Conservation (phyloP, 1,140 invertebrate genomes). For the Philotrypesis tridentata region DNA sequence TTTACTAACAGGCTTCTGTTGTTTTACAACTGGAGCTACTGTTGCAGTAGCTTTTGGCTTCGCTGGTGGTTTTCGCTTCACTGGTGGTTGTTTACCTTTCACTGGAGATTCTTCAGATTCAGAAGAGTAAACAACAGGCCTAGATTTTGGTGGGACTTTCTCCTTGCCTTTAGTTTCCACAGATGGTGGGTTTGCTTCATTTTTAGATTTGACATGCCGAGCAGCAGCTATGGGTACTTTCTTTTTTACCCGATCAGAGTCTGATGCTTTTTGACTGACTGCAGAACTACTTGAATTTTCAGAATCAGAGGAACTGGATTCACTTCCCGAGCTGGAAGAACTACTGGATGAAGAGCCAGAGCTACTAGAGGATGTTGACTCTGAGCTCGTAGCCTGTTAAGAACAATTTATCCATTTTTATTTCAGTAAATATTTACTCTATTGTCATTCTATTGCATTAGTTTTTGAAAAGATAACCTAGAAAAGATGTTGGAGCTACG, state of each 20-base stretch:
- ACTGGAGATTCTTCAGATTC: conserved; percentile 74
- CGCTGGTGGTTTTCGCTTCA: conserved; percentile 71
- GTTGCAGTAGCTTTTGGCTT: conserved; percentile 77
- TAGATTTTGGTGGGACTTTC: conserved; percentile 60
- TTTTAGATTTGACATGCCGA: conserved; percentile 69
- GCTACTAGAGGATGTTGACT: conserved; percentile 78
- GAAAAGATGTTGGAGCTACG: conserved; percentile 42
- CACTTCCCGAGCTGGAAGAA: conserved; percentile 80
- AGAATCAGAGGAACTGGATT: conserved; percentile 81
- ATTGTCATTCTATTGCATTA: conserved; percentile 1
- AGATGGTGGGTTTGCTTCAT: conserved; percentile 61
- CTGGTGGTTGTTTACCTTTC: conserved; percentile 68
- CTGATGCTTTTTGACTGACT: conserved; percentile 67
- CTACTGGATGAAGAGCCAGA: conserved; percentile 78
- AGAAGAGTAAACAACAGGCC: conserved; percentile 69
- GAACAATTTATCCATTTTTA: conserved; percentile 22
- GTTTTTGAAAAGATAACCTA: conserved; percentile 51
- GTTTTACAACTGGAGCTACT: conserved; percentile 69
- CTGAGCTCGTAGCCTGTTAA: conserved; percentile 75
- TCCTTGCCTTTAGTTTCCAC: conserved; percentile 66
- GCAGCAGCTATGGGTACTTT: conserved; percentile 68
- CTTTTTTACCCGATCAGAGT: conserved; percentile 73
- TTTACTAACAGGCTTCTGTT: conserved; percentile 66
- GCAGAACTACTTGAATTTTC: conserved; percentile 80
- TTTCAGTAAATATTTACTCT: conserved; percentile 10